Percentiles rank a stretch among this genome's conserved stretches.
Conservation (phyloP, 1,140 invertebrate species). For the Achatina immaculata region DNA sequence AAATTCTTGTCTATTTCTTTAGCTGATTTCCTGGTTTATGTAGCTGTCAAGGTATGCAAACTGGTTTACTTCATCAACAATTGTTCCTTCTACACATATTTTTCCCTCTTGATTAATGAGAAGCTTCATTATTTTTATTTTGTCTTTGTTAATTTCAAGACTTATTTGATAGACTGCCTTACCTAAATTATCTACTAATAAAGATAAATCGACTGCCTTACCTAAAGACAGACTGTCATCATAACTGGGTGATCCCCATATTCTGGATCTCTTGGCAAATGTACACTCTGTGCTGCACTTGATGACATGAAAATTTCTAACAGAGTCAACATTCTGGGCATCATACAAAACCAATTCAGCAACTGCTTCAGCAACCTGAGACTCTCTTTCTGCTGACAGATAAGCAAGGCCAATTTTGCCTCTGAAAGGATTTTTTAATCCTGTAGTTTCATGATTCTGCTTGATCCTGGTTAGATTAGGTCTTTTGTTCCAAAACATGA, state of each 20-base stretch:
- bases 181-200: too few species aligned
- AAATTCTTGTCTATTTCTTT: too few species aligned
- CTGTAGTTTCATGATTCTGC: not conserved
- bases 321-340: conserved; percentile 37
- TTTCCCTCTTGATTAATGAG: too few species aligned
- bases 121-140: too few species aligned
- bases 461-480: not conserved
- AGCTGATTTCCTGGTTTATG: too few species aligned
- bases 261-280: conserved; percentile 62
- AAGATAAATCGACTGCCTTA: too few species aligned
- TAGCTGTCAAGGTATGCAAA: too few species aligned
- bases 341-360: conserved; percentile 55
- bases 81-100: too few species aligned
- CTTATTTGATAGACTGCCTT: too few species aligned
- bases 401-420: conserved; percentile 44
- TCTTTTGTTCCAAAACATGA: not conserved
- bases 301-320: conserved; percentile 54
- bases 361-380: conserved; percentile 40
- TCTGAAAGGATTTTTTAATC: conserved; percentile 45
- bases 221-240: conserved; percentile 49
- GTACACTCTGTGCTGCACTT: conserved; percentile 61
- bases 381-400: conserved; percentile 39
- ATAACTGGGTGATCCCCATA: conserved; percentile 62
- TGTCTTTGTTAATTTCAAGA: too few species aligned
- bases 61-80: too few species aligned